These are phyloP conservation scores for Sphaerodactylus townsendi DNA, from an alignment of 2,113 vertebrate species.

Conservation along the genomic window DNA sequence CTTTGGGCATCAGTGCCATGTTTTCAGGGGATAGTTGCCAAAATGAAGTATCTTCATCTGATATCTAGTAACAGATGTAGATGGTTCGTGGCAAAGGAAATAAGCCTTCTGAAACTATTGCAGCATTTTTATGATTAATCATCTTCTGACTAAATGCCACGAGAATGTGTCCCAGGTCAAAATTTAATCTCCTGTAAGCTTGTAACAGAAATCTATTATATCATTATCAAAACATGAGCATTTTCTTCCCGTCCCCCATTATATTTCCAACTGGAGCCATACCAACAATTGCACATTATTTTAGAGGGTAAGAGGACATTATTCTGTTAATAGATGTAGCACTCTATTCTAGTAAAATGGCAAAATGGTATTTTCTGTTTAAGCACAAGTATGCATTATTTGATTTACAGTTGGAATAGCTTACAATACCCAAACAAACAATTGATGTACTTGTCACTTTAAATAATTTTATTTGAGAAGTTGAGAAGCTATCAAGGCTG, in stretches of 20 bases:
- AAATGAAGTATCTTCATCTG: background rate
- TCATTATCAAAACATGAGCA: conserved; percentile 58
- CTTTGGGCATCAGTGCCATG: background rate
- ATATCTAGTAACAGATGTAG: background rate
- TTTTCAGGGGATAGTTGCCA: background rate
- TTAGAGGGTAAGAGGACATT: background rate
- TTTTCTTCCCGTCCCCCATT: conserved; percentile 39
- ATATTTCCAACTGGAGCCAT: background rate
- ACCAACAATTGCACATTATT: conserved; percentile 45
- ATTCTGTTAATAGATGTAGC: background rate
- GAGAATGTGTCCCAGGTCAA: conserved; percentile 48
- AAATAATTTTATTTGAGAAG: background rate
- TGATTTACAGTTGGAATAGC: background rate
- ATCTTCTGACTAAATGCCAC: conserved; percentile 44
- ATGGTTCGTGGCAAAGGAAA: background rate
- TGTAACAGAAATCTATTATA: conserved; percentile 56
- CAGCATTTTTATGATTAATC: background rate
- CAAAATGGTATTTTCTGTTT: background rate
- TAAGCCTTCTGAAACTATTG: background rate
- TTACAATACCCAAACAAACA: background rate
- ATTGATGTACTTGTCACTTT: background rate
- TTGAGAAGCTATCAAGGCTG: background rate
- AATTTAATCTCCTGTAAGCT: conserved; percentile 20
- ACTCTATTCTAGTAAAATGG: background rate
- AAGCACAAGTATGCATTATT: background rate